phyloP scores from a whole-genome alignment of 2,113 vertebrate genomes.

The Spilogale gracilis region DNA sequence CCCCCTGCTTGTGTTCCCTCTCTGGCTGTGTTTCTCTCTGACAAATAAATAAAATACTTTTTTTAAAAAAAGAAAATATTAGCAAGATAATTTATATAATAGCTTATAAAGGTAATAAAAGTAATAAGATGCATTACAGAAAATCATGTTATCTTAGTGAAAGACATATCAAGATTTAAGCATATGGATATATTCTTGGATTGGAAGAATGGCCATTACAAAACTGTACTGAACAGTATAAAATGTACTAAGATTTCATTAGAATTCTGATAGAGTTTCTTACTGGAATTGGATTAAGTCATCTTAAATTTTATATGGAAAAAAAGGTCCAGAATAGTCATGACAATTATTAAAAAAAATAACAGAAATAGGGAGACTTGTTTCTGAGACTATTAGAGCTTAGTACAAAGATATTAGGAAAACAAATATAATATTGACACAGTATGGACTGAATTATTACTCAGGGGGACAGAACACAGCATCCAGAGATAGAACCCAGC shows the following conservation, averaged over 20 bases:
- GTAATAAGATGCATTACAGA: not conserved
- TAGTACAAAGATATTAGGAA: not conserved
- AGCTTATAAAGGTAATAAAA: not conserved
- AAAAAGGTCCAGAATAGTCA: not conserved
- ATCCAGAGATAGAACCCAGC: not conserved
- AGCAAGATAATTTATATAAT: not conserved
- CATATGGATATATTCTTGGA: not conserved
- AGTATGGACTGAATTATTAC: not conserved
- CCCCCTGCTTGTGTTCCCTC: too few relatives aligned
- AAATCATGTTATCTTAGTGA: not conserved
- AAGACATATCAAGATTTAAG: not conserved
- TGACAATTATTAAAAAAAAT: not conserved
- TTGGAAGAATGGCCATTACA: not conserved
- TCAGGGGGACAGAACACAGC: not conserved
- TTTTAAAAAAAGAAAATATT: not conserved
- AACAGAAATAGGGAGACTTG: not conserved
- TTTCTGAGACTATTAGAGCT: not conserved
- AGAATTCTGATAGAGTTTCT: not conserved
- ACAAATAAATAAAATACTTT: too few relatives aligned
- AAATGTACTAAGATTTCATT: constrained; percentile 14
- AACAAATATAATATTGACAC: not conserved
- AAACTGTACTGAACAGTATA: not conserved
- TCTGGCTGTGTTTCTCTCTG: too few relatives aligned
- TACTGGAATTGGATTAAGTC: not conserved
- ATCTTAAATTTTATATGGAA: not conserved